Conservation (phyloP, 2,797 vertebrate genomes). For the Chaunax sp. region DNA sequence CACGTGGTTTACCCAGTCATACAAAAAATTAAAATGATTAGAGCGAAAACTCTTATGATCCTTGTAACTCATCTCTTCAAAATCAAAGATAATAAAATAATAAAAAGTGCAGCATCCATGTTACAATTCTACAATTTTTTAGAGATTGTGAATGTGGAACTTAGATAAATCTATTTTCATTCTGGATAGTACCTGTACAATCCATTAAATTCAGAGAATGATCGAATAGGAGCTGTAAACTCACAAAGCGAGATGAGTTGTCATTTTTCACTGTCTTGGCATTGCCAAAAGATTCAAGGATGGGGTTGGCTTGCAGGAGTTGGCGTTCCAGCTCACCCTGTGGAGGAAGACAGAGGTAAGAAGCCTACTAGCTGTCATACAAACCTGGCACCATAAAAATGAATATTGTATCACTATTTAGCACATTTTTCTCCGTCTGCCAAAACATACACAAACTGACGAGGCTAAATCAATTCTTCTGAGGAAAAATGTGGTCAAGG, state of each 20-base stretch:
- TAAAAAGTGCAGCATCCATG: background rate
- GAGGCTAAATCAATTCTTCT: conserved; percentile 2
- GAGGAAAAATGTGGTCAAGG: conserved; percentile 21
- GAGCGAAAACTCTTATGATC: conserved; percentile 16
- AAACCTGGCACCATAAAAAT: background rate
- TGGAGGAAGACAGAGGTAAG: conserved; percentile 54
- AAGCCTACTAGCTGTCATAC: conserved; percentile 30
- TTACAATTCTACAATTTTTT: background rate
- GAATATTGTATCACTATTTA: conserved; percentile 89
- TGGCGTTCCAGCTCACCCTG: conserved; percentile 98
- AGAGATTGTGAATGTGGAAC: no score
- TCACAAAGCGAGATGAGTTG: conserved; percentile 99
- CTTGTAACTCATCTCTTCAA: conserved; percentile 13
- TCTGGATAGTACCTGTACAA: no score
- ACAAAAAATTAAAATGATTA: conserved; percentile 30
- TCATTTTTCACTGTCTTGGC: conserved; percentile 99
- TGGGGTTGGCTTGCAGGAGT: conserved; percentile 98
- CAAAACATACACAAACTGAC: conserved; percentile 35
- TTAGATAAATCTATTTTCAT: no score
- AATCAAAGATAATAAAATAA: conserved; percentile 15
- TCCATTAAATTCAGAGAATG: conserved; percentile 8
- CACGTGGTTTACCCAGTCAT: conserved; percentile 38
- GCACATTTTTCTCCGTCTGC: conserved; percentile 66
- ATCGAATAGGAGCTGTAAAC: conserved; percentile 65
- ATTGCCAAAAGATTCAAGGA: conserved; percentile 97